These are phyloP conservation scores for Monopis laevigella DNA, from an alignment of 2,888 invertebrate genomes.

Conservation along the genomic window DNA sequence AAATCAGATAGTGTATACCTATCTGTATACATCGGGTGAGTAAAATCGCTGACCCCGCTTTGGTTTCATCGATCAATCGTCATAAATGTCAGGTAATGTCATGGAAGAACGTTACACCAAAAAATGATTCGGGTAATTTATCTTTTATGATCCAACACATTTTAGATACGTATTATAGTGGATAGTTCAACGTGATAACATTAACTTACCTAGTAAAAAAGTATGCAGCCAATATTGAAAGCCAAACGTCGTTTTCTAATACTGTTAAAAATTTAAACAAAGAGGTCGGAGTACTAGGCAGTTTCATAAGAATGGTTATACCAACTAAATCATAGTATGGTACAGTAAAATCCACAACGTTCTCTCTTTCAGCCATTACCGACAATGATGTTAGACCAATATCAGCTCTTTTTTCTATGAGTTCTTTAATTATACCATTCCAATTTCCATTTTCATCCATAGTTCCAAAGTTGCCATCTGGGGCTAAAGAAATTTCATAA, in stretches of 20 bases:
- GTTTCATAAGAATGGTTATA: constrained; percentile 94
- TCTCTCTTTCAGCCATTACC: constrained; percentile 97
- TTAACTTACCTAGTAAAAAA: constrained; percentile 83
- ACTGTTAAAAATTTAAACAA: constrained; percentile 97
- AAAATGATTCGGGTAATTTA: constrained; percentile 1
- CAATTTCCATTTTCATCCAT: constrained; percentile 89
- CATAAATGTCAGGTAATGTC: constrained; percentile 2
- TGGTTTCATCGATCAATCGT: background rate
- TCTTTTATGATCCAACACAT: constrained; percentile 1
- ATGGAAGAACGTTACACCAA: background rate
- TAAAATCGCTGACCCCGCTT: background rate
- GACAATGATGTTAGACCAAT: constrained; percentile 94
- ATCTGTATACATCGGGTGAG: background rate
- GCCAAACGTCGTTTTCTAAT: constrained; percentile 95
- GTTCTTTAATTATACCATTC: constrained; percentile 85
- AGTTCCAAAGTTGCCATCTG: constrained; percentile 86
- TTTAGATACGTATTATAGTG: too few relatives aligned
- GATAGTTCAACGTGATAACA: background rate
- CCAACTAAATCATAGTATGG: constrained; percentile 98
- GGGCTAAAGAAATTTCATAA: constrained; percentile 84
- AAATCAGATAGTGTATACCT: constrained; percentile 35
- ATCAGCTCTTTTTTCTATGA: constrained; percentile 88
- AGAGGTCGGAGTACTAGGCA: constrained; percentile 88
- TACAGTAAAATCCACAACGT: constrained; percentile 97
- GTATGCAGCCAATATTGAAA: constrained; percentile 94